Evolutionary conservation across 2,888 invertebrate species (phyloP), one percentile per base, ranked within the genome.

Genomic region (Eugnorisma glareosa): DNA sequence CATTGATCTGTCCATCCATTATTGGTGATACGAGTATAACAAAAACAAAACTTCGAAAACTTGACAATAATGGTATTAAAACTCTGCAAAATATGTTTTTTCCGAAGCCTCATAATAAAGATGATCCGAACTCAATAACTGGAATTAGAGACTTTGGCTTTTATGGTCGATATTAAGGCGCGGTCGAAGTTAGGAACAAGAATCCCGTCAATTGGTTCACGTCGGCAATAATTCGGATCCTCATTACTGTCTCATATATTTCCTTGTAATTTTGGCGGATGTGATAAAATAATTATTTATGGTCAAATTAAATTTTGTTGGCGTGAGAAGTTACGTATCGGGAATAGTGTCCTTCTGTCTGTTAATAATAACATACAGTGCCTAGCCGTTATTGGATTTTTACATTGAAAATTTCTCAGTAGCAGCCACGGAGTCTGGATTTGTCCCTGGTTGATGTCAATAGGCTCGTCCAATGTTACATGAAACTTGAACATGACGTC

Each of bases 171-270:
- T 68, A 64, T 69, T 57, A 74, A 61, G 85, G 70, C 31, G 70
- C 64, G 72, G 61, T 31, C 70, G 21, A 21, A 82, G 43, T 82
- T 75, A 45, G 57, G 59, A 57, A 51, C 67, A 61, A 48, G 61
- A 75, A 63, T 72, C 10, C 45, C n/a, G 37, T 73, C 66, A 71
- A 73, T 68, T 79, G 80, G 73, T 63, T 51, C 71, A 64, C 67
- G 68, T 74, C 63, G 5, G 18, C 43, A 15, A n/a, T 48, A 48
- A 85, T 81, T 82, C 35, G 35, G 85, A 59, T 45, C 15, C 48
- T 73, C 68, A 69, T 75, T 64, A 75, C 15, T 82, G 86, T 82
- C 82, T 43, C 82, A 75, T 82, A 75, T 66, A 75, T 85, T 72
- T 35, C n/a, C 31, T 59, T 37, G 43, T 63, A 82, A 85, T 82